Conservation (phyloP, 2,113 vertebrate genomes). For the Microtus montanus region DNA sequence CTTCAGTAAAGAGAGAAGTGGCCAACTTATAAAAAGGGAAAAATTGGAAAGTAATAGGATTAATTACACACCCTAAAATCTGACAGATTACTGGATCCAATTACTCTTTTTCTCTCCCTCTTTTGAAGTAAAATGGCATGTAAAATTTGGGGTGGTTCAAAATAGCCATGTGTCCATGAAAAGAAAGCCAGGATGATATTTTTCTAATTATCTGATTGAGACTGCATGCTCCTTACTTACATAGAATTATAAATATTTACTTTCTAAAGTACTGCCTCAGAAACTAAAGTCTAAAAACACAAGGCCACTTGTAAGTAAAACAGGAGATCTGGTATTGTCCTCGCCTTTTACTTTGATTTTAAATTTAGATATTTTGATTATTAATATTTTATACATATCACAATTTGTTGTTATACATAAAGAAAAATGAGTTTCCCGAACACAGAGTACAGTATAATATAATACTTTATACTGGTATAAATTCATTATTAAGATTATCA, state of each 20-base stretch:
- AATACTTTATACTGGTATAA: constrained; percentile 80
- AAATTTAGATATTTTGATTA: constrained; percentile 63
- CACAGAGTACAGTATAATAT: constrained; percentile 78
- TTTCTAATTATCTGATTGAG: constrained; percentile 64
- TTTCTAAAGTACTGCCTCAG: constrained; percentile 43
- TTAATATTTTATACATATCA: constrained; percentile 49
- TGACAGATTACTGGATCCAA: constrained; percentile 31
- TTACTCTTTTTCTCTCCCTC: background rate
- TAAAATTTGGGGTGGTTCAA: constrained; percentile 33
- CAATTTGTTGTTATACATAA: constrained; percentile 77
- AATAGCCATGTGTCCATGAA: constrained; percentile 31
- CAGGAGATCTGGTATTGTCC: constrained; percentile 50
- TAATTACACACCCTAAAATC: constrained; percentile 46
- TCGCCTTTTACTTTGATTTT: constrained; percentile 56
- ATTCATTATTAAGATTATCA: constrained; percentile 85
- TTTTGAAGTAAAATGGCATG: constrained; percentile 1
- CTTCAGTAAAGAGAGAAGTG: background rate
- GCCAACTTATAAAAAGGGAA: constrained; percentile 42
- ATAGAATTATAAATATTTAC: constrained; percentile 66
- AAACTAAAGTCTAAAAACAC: constrained; percentile 62
- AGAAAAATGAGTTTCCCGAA: constrained; percentile 81
- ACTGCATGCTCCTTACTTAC: constrained; percentile 50
- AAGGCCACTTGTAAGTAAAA: constrained; percentile 57
- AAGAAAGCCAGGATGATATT: constrained; percentile 57
- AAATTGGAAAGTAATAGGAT: constrained; percentile 45